These are phyloP conservation scores for Neoaliturus tenellus DNA, from an alignment of 2,888 invertebrate species.

Conservation along the genomic window DNA sequence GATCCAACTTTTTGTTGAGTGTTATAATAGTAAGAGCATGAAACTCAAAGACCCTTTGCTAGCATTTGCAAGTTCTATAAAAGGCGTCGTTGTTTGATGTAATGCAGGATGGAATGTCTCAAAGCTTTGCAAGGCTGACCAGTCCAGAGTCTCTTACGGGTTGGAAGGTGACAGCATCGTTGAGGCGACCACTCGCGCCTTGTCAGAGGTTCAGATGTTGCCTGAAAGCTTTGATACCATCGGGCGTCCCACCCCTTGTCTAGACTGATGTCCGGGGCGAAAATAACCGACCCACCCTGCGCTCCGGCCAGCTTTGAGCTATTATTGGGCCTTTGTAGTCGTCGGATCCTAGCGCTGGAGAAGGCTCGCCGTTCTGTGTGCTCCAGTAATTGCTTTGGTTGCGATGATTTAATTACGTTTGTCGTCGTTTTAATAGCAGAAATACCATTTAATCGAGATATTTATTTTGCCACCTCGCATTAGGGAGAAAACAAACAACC, in stretches of 20 bases:
- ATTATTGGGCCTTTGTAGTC: background rate
- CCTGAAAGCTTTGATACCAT: background rate
- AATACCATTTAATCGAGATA: too few relatives aligned
- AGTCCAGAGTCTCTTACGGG: too few relatives aligned
- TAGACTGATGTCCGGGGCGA: background rate
- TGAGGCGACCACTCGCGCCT: too few relatives aligned
- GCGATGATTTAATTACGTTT: background rate
- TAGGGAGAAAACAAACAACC: too few relatives aligned
- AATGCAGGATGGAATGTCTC: background rate
- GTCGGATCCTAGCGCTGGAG: background rate
- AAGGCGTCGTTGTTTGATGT: background rate
- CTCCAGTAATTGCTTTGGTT: background rate
- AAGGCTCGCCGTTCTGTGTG: background rate
- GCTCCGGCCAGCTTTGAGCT: background rate
- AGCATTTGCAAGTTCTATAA: background rate
- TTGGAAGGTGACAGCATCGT: too few relatives aligned
- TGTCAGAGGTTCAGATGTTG: background rate
- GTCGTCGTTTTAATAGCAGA: too few relatives aligned
- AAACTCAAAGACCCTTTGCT: too few relatives aligned
- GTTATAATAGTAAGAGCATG: too few relatives aligned
- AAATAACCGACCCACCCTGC: background rate
- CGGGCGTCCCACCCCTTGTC: background rate
- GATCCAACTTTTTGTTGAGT: too few relatives aligned
- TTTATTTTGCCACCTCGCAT: too few relatives aligned
- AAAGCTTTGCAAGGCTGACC: too few relatives aligned